Evolutionary conservation across 2,113 vertebrate species (phyloP), one percentile per base, ranked within the genome.

Genomic region (Microtus pennsylvanicus): DNA sequence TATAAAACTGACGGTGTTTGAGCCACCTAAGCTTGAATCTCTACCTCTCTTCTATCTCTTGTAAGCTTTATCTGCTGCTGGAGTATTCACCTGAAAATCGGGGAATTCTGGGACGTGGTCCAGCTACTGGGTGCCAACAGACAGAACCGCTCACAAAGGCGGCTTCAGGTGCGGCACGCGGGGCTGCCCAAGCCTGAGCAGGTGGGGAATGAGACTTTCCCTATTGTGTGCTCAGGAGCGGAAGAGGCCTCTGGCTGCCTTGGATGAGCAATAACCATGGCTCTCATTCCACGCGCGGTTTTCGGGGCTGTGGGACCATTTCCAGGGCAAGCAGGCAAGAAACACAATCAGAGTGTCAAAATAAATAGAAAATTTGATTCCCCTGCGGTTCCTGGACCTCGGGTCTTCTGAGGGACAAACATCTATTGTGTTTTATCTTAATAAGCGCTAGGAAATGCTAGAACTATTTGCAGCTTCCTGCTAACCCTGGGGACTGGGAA

Each of bases 261-360:
- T 63, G 42, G 7, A 13, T 80, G 70, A 38, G 63, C 16, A 45
- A 63, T 77, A 55, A 90, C 52, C 16, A 26, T 10, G 1, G 17
- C 52, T 94, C 55, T 82, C 52, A 67, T 9, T 33, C 4, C 19
- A 30, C 2, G 67, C 19, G 80, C 30, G 3, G 82, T 61, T 92
- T 65, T 93, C 65, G 14, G 33, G 95, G 63, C 85, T 74, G 50
- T n/a, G 33, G 82, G 47, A n/a, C 74, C 72, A 45, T 94, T 89
- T 89, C 74, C 26, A 78, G 45, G 52, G 78, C 65, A 87, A 61
- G 69, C 33, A 77, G 30, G 80, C 70, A 52, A 11, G 8, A 86
- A 52, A 77, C 67, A 26, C 5, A 26, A 1, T 63, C 0, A 2
- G 45, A 82, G 38, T 3, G 0, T 0, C 3, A 47, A 90, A 70